Conservation (phyloP, 2,888 invertebrate genomes). For the Ennomos quercinarius region DNA sequence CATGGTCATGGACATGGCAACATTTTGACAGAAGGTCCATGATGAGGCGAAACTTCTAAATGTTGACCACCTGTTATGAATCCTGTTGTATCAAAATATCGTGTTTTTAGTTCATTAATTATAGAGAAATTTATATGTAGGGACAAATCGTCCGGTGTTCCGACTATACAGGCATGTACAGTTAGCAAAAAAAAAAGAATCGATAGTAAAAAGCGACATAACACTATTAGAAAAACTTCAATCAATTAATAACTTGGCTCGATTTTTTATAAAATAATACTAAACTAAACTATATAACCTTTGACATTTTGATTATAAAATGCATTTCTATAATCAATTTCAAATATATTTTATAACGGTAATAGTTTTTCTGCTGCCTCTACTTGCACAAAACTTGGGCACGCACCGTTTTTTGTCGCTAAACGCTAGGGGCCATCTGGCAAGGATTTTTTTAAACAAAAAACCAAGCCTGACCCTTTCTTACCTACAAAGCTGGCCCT, state of each 20-base stretch:
- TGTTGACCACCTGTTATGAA: conserved; percentile 81
- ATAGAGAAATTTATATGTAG: conserved; percentile 75
- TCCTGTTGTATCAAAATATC: conserved; percentile 76
- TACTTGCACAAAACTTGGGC: conserved; percentile 74
- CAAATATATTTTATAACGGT: background rate
- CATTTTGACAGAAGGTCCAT: conserved; percentile 53
- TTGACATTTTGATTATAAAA: no score
- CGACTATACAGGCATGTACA: conserved; percentile 49
- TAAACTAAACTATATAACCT: no score
- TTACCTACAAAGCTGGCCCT: conserved; percentile 77
- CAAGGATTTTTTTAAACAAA: conserved; percentile 76
- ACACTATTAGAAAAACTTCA: no score
- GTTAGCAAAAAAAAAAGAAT: conserved; percentile 48
- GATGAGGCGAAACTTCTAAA: conserved; percentile 53
- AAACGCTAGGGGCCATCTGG: conserved; percentile 82
- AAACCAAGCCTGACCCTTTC: conserved; percentile 84
- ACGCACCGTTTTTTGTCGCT: conserved; percentile 82
- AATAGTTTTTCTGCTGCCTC: conserved; percentile 49
- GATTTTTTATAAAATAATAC: no score
- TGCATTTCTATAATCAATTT: no score
- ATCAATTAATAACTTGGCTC: no score
- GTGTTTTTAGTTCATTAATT: conserved; percentile 74
- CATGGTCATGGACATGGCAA: conserved; percentile 31
- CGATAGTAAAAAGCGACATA: no score
- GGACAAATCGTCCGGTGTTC: conserved; percentile 70